Conservation (phyloP, 2,113 vertebrate genomes). For the Polyodon spathula region DNA sequence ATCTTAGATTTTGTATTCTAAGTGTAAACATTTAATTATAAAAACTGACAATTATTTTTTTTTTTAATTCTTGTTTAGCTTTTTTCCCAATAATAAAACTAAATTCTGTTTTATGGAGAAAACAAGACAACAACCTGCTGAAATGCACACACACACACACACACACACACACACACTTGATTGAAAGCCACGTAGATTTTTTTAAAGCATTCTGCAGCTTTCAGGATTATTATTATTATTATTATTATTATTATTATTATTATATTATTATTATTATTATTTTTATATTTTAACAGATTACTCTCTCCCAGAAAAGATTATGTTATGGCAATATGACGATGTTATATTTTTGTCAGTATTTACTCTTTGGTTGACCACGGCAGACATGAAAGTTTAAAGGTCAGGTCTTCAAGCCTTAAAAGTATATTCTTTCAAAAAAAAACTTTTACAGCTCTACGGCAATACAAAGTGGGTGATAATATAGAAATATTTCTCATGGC, state of each 20-base stretch:
- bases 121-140: conserved; percentile 10
- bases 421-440: not conserved
- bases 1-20: conserved; percentile 1
- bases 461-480: not conserved
- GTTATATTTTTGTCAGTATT: conserved; percentile 2
- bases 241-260: not conserved
- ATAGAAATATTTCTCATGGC: not conserved
- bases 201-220: conserved; percentile 8
- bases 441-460: not conserved
- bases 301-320: not conserved
- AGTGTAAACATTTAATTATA: not conserved
- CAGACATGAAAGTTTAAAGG: not conserved
- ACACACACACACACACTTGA: too few species aligned
- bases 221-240: conserved; percentile 4
- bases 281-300: too few species aligned
- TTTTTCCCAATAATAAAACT: too few species aligned
- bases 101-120: conserved; percentile 6
- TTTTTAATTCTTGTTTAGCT: not conserved
- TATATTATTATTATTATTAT: not conserved
- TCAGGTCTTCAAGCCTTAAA: conserved; percentile 7
- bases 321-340: not conserved
- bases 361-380: conserved; percentile 8
- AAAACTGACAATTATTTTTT: conserved; percentile 8
- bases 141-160: too few species aligned
- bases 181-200: not conserved